phyloP scores from a whole-genome alignment of 2,888 invertebrate species.

The Netelia fuscicornis region DNA sequence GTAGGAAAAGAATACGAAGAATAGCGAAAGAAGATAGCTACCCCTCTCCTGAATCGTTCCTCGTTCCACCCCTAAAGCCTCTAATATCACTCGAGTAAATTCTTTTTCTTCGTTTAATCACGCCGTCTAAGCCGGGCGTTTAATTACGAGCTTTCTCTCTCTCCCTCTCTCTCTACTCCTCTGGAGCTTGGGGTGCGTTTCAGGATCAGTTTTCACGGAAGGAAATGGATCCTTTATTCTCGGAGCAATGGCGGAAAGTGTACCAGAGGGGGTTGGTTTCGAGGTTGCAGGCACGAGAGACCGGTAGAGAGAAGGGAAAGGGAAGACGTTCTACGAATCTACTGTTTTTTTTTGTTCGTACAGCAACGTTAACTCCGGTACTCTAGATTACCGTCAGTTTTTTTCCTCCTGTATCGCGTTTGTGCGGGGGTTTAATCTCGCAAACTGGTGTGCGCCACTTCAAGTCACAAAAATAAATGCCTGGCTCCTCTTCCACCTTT shows the following conservation, averaged over 20 bases:
- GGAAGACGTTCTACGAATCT: conserved; percentile 15
- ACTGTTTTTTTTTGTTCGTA: conserved; percentile 26
- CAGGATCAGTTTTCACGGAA: conserved; percentile 55
- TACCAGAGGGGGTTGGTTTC: conserved; percentile 25
- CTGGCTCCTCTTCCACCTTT: conserved; percentile 17
- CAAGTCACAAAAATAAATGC: conserved; percentile 62
- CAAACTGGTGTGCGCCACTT: conserved; percentile 55
- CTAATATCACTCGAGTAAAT: conserved; percentile 60
- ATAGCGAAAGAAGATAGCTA: neutral
- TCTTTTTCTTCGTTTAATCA: conserved; percentile 63
- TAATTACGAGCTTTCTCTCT: conserved; percentile 67
- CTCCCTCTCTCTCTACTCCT: conserved; percentile 58
- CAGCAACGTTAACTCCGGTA: conserved; percentile 44
- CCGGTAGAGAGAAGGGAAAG: neutral
- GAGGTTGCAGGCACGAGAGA: conserved; percentile 1
- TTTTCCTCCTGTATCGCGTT: conserved; percentile 22
- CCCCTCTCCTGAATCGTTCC: conserved; percentile 7
- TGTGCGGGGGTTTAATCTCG: conserved; percentile 67
- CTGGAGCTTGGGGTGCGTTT: conserved; percentile 32
- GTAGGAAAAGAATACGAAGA: conserved; percentile 17
- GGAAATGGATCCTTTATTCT: conserved; percentile 62
- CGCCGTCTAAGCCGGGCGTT: conserved; percentile 60
- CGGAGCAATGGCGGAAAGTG: conserved; percentile 48
- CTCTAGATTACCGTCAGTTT: conserved; percentile 68
- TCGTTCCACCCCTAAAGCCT: conserved; percentile 9